Conservation (phyloP, 1,140 invertebrate species). For the Euwallacea similis region DNA sequence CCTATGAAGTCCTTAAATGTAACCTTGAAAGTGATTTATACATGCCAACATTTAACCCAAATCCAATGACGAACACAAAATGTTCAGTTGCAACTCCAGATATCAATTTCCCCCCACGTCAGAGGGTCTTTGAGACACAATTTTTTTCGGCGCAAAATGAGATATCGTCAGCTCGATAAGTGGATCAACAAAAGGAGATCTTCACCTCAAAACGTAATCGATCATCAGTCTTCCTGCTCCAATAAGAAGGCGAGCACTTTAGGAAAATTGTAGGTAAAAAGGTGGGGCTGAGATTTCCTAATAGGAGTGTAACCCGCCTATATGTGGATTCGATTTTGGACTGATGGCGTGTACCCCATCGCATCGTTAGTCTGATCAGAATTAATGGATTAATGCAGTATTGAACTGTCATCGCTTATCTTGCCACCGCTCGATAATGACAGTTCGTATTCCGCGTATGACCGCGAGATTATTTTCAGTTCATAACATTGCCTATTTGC, state of each 20-base stretch:
- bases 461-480: conserved; percentile 3
- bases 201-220: conserved; percentile 31
- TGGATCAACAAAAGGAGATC: conserved; percentile 32
- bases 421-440: conserved; percentile 34
- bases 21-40: too few species aligned
- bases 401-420: conserved; percentile 51
- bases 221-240: conserved; percentile 31
- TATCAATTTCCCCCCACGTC: background rate
- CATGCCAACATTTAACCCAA: too few species aligned
- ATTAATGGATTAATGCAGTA: conserved; percentile 53
- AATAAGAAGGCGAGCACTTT: conserved; percentile 37
- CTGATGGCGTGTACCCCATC: conserved; percentile 40
- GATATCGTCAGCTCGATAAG: conserved; percentile 30
- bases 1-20: too few species aligned
- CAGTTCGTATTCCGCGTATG: conserved; percentile 18
- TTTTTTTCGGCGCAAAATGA: conserved; percentile 12
- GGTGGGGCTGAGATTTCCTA: conserved; percentile 34
- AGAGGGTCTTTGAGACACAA: conserved; percentile 8
- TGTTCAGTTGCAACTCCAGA: too few species aligned
- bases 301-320: conserved; percentile 34
- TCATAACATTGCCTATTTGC: background rate
- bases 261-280: conserved; percentile 37
- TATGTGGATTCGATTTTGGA: conserved; percentile 29
- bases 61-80: too few species aligned
- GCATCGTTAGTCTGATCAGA: conserved; percentile 50